Base-by-base conservation (phyloP, 2,113 vertebrate genomes). In the Bubo bubo region DNA sequence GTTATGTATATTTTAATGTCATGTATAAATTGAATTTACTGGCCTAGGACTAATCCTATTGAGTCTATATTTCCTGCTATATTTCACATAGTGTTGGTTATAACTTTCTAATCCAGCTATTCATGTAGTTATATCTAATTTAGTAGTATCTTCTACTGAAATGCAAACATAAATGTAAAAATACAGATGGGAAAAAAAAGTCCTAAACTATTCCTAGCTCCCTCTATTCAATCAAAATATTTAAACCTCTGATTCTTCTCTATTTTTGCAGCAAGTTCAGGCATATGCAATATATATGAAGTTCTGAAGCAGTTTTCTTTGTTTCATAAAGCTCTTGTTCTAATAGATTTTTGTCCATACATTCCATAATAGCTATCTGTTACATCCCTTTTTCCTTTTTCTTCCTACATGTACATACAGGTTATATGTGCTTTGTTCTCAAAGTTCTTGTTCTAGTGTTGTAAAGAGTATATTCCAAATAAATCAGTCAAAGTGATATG, bases 201-300 rank as follows among this genome's bases (percentile, higher is more conserved):
- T 11, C 10, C n/a, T n/a, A 45, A 73, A 70, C 24, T 71, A 18
- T 67, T 86, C 19, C 22, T 24, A 86, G 6, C 6, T 80, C 10
- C 49, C 6, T 35, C 26, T 71, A 62, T n/a, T 73, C 8, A 77
- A 28, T n/a, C 11, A 56, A 92, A 86, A 41, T 49, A 35, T 52
- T 28, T 64, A 84, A 76, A 58, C 7, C 21, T 63, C 35, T 58
- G 19, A n/a, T 53, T 52, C 9, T 88, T 74, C 43, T 82, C 13
- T 68, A 11, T 27, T 34, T 92, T 58, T 67, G 9, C 50, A 39
- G 5, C 4, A 2, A 73, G 7, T 77, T 58, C n/a, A 59, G 43
- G 12, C 6, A 32, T 41, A 53, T 22, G 8, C 9, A 86, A 26
- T 32, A 1, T 24, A 24, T 41, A 17, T 1, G 0, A 39, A 35